These are phyloP conservation scores for Gephyroberyx darwinii DNA, from an alignment of 2,797 vertebrate species.

Conservation along the genomic window DNA sequence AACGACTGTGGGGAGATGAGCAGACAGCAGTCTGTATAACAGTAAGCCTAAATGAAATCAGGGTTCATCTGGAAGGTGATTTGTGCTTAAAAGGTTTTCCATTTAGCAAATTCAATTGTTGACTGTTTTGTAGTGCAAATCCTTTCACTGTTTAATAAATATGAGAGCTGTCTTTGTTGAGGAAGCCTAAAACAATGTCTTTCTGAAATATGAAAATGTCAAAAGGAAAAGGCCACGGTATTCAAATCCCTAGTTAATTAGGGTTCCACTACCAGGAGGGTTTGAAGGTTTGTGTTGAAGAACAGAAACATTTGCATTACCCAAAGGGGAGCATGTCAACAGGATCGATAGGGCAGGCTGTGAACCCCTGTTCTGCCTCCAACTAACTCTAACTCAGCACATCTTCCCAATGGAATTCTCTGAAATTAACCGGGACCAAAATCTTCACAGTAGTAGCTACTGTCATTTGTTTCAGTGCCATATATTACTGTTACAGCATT, in stretches of 20 bases:
- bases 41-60: slow-evolving; percentile 2
- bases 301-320: slow-evolving; percentile 79
- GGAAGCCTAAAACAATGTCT: slow-evolving; percentile 62
- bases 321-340: slow-evolving; percentile 75
- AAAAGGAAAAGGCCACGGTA: slow-evolving; percentile 76
- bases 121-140: slow-evolving; percentile 22
- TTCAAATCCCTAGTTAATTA: slow-evolving; percentile 79
- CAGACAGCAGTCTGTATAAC: slow-evolving; percentile 34
- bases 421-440: slow-evolving; percentile 55
- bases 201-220: slow-evolving; percentile 78
- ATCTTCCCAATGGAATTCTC: slow-evolving; percentile 62
- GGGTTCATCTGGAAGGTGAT: slow-evolving; percentile 21
- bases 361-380: slow-evolving; percentile 61
- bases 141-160: slow-evolving; percentile 48
- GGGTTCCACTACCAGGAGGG: slow-evolving; percentile 69
- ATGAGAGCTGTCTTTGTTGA: slow-evolving; percentile 62
- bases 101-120: slow-evolving; percentile 42
- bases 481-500: slow-evolving; percentile 1
- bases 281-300: slow-evolving; percentile 74
- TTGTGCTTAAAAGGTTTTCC: not conserved
- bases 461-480: slow-evolving; percentile 33
- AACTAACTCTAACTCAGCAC: slow-evolving; percentile 67
- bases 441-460: slow-evolving; percentile 33
- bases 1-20: slow-evolving; percentile 40
- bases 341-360: slow-evolving; percentile 76